These are phyloP conservation scores for Eretmochelys imbricata DNA, from an alignment of 2,113 vertebrate species.

Conservation along the genomic window DNA sequence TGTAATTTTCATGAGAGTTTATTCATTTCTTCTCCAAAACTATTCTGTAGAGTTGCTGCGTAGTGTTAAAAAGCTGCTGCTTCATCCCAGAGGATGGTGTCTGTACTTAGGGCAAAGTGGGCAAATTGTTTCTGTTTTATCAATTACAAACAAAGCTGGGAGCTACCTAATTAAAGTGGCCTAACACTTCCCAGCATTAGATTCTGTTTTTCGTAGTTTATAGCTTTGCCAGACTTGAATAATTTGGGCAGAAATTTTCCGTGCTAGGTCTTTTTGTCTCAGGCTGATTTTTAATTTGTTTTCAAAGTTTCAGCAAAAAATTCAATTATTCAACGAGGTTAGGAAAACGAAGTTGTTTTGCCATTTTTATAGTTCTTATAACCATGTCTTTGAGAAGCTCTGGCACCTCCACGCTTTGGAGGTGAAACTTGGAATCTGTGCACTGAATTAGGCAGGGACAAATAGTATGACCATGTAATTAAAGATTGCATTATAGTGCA, in stretches of 20 bases:
- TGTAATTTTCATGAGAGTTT: not conserved
- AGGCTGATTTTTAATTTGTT: not conserved
- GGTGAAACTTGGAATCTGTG: not conserved
- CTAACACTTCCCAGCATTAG: slow-evolving; percentile 44
- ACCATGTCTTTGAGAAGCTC: not conserved
- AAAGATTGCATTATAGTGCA: not conserved
- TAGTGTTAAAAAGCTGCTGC: slow-evolving; percentile 31
- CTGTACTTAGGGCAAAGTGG: not conserved
- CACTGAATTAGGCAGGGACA: not conserved
- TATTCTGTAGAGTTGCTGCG: not conserved
- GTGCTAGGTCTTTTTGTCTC: not conserved
- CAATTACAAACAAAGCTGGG: slow-evolving; percentile 28
- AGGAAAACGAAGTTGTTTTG: not conserved
- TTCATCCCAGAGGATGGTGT: not conserved
- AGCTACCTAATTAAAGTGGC: slow-evolving; percentile 15
- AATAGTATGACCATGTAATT: not conserved
- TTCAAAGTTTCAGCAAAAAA: not conserved
- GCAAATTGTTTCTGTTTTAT: slow-evolving; percentile 33
- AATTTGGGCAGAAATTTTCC: not conserved
- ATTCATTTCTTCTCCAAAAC: not conserved
- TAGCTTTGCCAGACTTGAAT: not conserved
- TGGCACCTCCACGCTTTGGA: not conserved
- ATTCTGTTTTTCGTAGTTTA: not conserved
- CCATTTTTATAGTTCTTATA: not conserved
- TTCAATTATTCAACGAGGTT: too few species aligned